A percentile compares a stretch with the other conserved stretches of the same genome.
Conservation (phyloP, 2,797 vertebrate species). For the Darevskia mixta region DNA sequence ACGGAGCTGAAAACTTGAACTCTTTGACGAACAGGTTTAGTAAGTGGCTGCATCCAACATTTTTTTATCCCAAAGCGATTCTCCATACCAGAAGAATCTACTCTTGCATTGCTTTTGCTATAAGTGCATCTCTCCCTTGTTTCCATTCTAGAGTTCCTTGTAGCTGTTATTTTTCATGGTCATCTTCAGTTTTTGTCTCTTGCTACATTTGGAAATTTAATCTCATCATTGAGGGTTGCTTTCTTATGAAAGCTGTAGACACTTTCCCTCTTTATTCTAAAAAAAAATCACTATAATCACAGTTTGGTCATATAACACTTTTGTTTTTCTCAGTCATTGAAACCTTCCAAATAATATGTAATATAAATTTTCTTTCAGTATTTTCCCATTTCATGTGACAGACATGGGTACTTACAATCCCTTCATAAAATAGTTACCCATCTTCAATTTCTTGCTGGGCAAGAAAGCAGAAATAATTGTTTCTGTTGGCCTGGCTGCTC, state of each 20-base stretch:
- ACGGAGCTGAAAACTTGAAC: background rate
- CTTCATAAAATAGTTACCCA: background rate
- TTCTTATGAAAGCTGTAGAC: background rate
- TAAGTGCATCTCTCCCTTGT: background rate
- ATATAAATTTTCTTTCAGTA: constrained; percentile 33
- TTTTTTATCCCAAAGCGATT: background rate
- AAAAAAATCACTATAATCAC: background rate
- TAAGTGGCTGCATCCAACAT: background rate
- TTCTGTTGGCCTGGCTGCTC: background rate
- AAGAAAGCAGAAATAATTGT: background rate
- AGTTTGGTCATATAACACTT: background rate
- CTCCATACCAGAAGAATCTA: background rate
- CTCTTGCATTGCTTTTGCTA: background rate
- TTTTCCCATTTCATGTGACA: background rate
- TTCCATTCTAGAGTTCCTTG: background rate
- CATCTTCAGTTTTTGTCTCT: background rate
- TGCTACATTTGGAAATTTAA: background rate
- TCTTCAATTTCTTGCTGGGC: constrained; percentile 1
- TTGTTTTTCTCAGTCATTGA: background rate
- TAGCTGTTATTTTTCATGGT: background rate
- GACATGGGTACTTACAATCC: background rate
- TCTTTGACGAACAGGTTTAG: background rate
- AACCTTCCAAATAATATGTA: background rate
- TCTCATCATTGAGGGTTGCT: background rate
- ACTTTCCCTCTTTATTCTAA: background rate